These are phyloP conservation scores for Zaprionus capensis DNA, from an alignment of 1,140 invertebrate genomes.

Conservation along the genomic window DNA sequence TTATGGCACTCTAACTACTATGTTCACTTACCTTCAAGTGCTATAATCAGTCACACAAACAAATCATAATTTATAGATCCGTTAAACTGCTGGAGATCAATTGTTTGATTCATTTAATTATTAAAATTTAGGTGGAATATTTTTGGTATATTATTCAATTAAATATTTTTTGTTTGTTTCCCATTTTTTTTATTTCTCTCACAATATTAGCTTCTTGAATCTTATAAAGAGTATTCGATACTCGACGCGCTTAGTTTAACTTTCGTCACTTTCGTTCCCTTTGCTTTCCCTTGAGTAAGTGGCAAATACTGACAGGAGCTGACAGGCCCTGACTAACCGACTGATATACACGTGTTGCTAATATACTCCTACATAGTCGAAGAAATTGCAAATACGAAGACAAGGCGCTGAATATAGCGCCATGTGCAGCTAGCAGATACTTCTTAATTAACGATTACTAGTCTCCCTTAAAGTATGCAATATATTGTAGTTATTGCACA, in stretches of 20 bases:
- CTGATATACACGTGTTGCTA: slow-evolving; percentile 12
- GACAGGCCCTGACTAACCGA: background rate
- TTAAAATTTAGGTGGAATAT: background rate
- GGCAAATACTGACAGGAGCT: slow-evolving; percentile 8
- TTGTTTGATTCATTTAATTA: background rate
- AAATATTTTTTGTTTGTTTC: background rate
- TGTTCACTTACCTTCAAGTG: slow-evolving; percentile 19
- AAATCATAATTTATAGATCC: slow-evolving; percentile 1
- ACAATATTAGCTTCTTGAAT: background rate
- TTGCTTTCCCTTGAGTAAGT: background rate
- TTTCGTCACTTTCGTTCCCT: background rate
- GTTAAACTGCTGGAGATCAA: background rate
- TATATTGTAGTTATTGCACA: no score
- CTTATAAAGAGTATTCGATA: background rate
- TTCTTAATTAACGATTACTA: slow-evolving; percentile 2
- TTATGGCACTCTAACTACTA: slow-evolving; percentile 5
- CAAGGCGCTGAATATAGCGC: background rate
- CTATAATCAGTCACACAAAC: slow-evolving; percentile 16
- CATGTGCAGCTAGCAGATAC: slow-evolving; percentile 12
- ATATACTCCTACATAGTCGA: background rate
- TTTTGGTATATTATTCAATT: no score
- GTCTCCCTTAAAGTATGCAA: slow-evolving; percentile 31
- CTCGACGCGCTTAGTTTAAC: background rate
- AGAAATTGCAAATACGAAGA: slow-evolving; percentile 8
- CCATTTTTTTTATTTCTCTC: background rate